Evolutionary conservation across 2,888 invertebrate species (phyloP), one percentile per base, ranked within the genome.

Genomic region (Polydrusus cervinus): DNA sequence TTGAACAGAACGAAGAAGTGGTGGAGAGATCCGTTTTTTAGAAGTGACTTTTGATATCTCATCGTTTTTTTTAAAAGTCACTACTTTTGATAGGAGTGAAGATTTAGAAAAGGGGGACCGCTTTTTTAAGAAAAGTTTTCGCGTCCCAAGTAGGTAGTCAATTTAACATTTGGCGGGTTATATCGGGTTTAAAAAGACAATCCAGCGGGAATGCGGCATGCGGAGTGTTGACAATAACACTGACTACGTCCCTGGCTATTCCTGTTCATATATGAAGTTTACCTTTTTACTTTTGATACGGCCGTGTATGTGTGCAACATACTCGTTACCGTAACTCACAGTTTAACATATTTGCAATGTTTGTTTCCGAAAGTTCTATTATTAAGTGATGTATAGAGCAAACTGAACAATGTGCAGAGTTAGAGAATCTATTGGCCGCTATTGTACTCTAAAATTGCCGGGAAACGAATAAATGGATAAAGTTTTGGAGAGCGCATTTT

Each of bases 281-380:
- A 10, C n/a, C 14, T 0, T 34, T 57, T 57, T 30, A 13, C 20
- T 30, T 57, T 30, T 20, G 57, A 20, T 34, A 18, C 10, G 34
- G 34, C 34, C 34, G 9, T 7, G 34, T 34, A 8, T 10, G 9
- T 7, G 34, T 34, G 34, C 30, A 18, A 53, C 18, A 53, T 11
- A 14, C 53, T 25, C 34, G 34, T 34, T 34, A 34, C 10, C 25
- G 53, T 53, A 57, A 57, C 57, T 57, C 30, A 25, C 14, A 10
- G 57, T 30, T 57, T 57, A 57, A 30, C 57, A 57, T 57, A 57
- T 57, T 57, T 30, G n/a, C 20, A 57, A 34, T 53, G 57, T 14
- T 57, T 14, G 14, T 57, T 57, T 25, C 34, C 34, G 34, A 57
- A 57, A 57, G 30, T 57, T 43, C 43, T 43, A 43, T n/a, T 43